Evolutionary conservation across 2,113 vertebrate genomes (phyloP).

Genomic region (Mesocricetus auratus): DNA sequence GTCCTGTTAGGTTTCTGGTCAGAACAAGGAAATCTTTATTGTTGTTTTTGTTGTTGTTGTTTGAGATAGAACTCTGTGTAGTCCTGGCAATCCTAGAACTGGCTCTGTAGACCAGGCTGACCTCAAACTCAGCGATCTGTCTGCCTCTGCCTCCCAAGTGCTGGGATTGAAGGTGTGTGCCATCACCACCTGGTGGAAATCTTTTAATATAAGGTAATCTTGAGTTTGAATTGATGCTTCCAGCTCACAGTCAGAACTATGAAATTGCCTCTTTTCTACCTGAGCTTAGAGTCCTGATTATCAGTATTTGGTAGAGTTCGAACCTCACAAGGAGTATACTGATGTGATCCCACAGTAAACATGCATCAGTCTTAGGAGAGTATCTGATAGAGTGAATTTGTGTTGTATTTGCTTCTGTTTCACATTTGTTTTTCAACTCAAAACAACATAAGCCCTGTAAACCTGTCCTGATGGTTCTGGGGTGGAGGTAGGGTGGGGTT

Average conservation of each 20-base stretch:
- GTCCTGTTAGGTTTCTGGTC: background rate
- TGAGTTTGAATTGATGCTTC: background rate
- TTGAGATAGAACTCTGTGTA: background rate
- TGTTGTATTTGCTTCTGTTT: conserved; percentile 1
- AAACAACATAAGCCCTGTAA: background rate
- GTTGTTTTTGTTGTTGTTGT: background rate
- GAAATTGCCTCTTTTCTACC: background rate
- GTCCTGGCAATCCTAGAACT: background rate
- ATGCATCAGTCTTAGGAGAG: background rate
- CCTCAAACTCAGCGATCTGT: background rate
- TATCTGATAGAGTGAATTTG: background rate
- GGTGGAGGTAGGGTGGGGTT: background rate
- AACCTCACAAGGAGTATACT: background rate
- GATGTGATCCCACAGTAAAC: background rate
- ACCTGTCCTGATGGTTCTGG: too few species aligned
- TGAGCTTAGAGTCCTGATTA: background rate
- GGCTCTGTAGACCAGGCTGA: background rate
- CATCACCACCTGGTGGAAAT: background rate
- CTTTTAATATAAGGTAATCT: background rate
- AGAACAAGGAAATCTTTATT: background rate
- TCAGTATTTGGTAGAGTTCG: background rate
- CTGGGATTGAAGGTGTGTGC: too few species aligned
- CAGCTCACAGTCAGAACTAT: background rate
- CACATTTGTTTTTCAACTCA: conserved; percentile 16
- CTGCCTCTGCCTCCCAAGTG: background rate